Evolutionary conservation across 1,140 invertebrate species (phyloP).

Genomic region (Nebria ingens): DNA sequence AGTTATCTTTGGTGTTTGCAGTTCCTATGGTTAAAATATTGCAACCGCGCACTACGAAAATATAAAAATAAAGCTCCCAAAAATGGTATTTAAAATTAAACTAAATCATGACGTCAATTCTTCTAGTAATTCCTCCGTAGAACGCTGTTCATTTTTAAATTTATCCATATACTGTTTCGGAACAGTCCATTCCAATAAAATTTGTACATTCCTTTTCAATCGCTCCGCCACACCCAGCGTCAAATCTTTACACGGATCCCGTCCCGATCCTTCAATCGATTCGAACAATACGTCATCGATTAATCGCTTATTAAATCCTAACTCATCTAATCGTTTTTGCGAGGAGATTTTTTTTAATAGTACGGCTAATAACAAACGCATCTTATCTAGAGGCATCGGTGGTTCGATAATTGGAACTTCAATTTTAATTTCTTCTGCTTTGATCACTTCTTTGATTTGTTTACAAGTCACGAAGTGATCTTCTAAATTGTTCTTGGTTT

Average conservation of each 20-base stretch:
- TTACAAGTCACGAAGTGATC: constrained; percentile 46
- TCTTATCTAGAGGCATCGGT: constrained; percentile 56
- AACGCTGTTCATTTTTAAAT: constrained; percentile 59
- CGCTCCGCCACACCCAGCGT: constrained; percentile 44
- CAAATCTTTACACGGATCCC: constrained; percentile 46
- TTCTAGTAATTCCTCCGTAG: constrained; percentile 66
- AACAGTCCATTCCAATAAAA: constrained; percentile 70
- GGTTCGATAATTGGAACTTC: constrained; percentile 35
- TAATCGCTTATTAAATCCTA: constrained; percentile 70
- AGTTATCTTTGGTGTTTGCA: not conserved
- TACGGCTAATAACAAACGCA: constrained; percentile 66
- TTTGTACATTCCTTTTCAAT: constrained; percentile 60
- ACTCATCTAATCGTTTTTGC: constrained; percentile 57
- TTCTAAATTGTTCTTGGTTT: constrained; percentile 61
- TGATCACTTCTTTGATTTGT: constrained; percentile 16
- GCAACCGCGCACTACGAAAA: not conserved
- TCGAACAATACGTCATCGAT: constrained; percentile 74
- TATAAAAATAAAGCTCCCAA: not conserved
- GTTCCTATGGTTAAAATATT: too few relatives aligned
- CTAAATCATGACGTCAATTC: constrained; percentile 47
- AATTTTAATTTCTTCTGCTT: constrained; percentile 20
- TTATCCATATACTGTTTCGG: constrained; percentile 65
- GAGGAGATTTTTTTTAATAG: constrained; percentile 71
- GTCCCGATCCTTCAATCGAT: constrained; percentile 61
- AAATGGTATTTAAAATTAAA: not conserved